A percentile compares a stretch with the other conserved stretches of the same genome.
Conservation (phyloP, 64 coral and sea anemone species). For the Montipora cactus region DNA sequence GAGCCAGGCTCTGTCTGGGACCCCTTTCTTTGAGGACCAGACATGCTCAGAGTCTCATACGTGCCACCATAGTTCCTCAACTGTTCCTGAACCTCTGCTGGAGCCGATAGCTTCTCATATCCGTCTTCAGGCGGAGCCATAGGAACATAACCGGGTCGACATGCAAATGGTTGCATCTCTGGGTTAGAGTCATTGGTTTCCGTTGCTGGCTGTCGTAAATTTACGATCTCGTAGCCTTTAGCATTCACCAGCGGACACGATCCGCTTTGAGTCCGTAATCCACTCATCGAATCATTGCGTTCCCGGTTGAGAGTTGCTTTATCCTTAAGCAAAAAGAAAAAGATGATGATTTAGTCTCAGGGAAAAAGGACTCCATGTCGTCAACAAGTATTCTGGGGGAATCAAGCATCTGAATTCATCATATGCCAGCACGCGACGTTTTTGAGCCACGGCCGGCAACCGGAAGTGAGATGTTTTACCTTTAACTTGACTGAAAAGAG, state of each 20-base stretch:
- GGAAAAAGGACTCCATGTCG: background rate
- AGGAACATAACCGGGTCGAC: conserved; percentile 69
- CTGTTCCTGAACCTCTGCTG: background rate
- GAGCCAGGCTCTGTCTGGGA: background rate
- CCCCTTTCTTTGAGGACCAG: conserved; percentile 10
- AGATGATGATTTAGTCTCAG: background rate
- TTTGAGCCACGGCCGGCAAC: too few species aligned
- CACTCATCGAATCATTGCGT: background rate
- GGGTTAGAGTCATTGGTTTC: conserved; percentile 11
- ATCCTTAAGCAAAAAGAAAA: background rate
- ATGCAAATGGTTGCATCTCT: conserved; percentile 64
- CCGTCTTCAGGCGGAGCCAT: conserved; percentile 55
- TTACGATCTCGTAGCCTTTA: conserved; percentile 30
- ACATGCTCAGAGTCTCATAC: conserved; percentile 54
- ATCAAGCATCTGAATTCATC: background rate
- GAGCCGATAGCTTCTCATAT: conserved; percentile 37
- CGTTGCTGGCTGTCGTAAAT: conserved; percentile 9
- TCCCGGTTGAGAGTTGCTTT: background rate
- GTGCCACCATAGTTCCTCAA: background rate
- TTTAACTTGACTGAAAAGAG: too few species aligned
- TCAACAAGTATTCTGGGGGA: background rate
- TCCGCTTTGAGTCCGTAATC: background rate
- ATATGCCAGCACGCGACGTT: too few species aligned
- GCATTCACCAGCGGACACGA: background rate
- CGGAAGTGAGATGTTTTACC: too few species aligned